Evolutionary conservation across 2,113 vertebrate species (phyloP).

Genomic region (Nansenia antarctica): DNA sequence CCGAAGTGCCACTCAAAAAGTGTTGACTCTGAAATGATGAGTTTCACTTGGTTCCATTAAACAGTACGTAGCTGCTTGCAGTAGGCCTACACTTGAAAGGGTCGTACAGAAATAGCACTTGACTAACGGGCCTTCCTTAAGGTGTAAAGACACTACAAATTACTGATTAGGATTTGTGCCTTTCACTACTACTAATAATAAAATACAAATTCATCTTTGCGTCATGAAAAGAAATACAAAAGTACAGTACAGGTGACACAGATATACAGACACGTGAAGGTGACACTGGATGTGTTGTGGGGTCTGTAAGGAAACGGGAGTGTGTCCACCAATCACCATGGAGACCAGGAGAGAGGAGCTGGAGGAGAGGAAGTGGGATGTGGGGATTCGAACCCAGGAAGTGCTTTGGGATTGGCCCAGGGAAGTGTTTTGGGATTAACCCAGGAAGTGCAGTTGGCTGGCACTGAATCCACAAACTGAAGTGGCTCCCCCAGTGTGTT

Average conservation of each 20-base stretch:
- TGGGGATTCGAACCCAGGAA: slow-evolving; percentile 31
- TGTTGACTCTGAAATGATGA: slow-evolving; percentile 29
- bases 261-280: not conserved
- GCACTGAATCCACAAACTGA: slow-evolving; percentile 5
- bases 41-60: slow-evolving; percentile 33
- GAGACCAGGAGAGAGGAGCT: slow-evolving; percentile 30
- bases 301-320: slow-evolving; percentile 34
- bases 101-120: slow-evolving; percentile 28
- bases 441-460: slow-evolving; percentile 18
- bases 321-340: slow-evolving; percentile 5
- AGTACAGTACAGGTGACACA: slow-evolving; percentile 17
- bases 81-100: slow-evolving; percentile 8
- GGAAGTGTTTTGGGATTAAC: slow-evolving; percentile 21
- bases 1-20: slow-evolving; percentile 22
- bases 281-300: slow-evolving; percentile 19
- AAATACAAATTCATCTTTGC: not conserved
- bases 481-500: not conserved
- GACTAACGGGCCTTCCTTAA: slow-evolving; percentile 14
- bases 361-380: slow-evolving; percentile 31
- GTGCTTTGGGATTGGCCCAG: not conserved
- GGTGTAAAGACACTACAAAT: slow-evolving; percentile 1
- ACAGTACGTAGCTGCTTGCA: slow-evolving; percentile 24
- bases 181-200: not conserved
- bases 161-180: not conserved
- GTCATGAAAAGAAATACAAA: slow-evolving; percentile 13